A percentile compares a stretch with the other conserved stretches of the same genome.
These are phyloP conservation scores for Campoplex nolae DNA, from an alignment of 2,888 invertebrate species.

Conservation along the genomic window DNA sequence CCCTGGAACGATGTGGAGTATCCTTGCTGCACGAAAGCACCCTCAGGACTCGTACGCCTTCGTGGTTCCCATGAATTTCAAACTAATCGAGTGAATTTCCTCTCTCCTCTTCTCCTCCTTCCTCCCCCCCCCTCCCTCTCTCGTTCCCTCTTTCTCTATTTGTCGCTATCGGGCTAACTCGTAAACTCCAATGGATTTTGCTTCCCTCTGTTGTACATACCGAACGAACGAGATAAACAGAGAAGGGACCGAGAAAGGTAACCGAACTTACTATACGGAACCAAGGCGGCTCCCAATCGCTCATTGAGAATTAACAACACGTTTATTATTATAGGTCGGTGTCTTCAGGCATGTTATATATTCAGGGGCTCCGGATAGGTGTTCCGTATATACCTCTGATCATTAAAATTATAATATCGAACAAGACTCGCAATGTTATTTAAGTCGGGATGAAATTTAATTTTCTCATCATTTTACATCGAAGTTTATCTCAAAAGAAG, in stretches of 20 bases:
- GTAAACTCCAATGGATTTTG: constrained; percentile 52
- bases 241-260: constrained; percentile 16
- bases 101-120: constrained; percentile 13
- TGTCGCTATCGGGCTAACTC: constrained; percentile 37
- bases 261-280: constrained; percentile 1
- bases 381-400: constrained; percentile 1
- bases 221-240: constrained; percentile 29
- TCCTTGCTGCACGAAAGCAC: constrained; percentile 65
- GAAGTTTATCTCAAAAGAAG: not conserved
- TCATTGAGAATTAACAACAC: constrained; percentile 62
- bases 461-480: constrained; percentile 14
- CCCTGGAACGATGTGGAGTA: constrained; percentile 55
- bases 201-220: constrained; percentile 16
- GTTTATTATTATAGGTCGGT: constrained; percentile 60
- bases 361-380: constrained; percentile 28
- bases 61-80: constrained; percentile 71
- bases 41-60: constrained; percentile 69
- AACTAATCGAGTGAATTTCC: constrained; percentile 74
- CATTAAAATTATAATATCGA: constrained; percentile 46
- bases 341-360: constrained; percentile 51
- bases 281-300: constrained; percentile 44
- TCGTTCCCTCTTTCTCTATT: not conserved
- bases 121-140: not conserved
- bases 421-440: not conserved
- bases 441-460: constrained; percentile 2